A percentile compares a stretch with the other conserved stretches of the same genome.
phyloP scores from a whole-genome alignment of 2,113 vertebrate genomes.

The Columba janthina region DNA sequence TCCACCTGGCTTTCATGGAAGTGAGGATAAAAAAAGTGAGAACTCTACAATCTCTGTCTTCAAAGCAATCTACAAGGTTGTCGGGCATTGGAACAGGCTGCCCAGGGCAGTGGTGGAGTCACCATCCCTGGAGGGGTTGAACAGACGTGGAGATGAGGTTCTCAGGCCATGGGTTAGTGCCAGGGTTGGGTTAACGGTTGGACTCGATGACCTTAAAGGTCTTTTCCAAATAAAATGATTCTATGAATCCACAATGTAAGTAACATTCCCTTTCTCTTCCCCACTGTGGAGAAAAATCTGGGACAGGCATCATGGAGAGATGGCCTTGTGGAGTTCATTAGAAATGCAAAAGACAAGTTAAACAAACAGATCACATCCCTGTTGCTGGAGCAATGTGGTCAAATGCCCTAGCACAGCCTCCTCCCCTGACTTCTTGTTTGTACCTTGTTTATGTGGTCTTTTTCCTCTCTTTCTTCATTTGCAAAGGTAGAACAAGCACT shows the following conservation, averaged over 20 bases:
- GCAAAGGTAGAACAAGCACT: not conserved
- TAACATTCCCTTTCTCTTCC: not conserved
- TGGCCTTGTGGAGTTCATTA: not conserved
- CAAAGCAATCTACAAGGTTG: not conserved
- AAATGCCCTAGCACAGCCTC: not conserved
- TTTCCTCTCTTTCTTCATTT: not conserved
- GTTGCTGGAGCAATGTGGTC: not conserved
- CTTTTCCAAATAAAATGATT: too few relatives aligned
- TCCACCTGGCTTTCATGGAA: not conserved
- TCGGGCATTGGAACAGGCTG: too few relatives aligned
- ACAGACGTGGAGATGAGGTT: too few relatives aligned
- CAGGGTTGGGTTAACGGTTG: too few relatives aligned
- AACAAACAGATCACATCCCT: not conserved
- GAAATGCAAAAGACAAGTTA: not conserved
- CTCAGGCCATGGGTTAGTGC: too few relatives aligned
- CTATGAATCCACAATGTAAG: not conserved
- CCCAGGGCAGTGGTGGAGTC: too few relatives aligned
- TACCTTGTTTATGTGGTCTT: not conserved
- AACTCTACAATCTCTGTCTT: not conserved
- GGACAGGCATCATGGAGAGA: not conserved
- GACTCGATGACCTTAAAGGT: too few relatives aligned
- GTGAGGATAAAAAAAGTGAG: not conserved
- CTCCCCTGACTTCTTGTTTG: not conserved
- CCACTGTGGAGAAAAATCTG: not conserved
- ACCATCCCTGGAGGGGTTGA: too few relatives aligned